phyloP scores from a whole-genome alignment of 2,797 vertebrate genomes.

The Melanotaenia trifasciata region DNA sequence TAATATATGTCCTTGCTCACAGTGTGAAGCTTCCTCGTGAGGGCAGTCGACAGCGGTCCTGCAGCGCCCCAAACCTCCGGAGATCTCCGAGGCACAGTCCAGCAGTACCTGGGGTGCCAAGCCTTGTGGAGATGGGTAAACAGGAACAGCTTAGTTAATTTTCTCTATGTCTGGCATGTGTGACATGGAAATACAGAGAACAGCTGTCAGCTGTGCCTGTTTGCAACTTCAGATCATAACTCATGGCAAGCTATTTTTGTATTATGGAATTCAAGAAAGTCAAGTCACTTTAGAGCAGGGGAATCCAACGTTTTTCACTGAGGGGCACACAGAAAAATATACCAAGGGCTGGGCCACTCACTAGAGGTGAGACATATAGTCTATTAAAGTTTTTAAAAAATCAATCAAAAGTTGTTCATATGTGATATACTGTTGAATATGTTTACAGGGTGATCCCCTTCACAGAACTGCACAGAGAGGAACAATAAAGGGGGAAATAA shows the following conservation, averaged over 20 bases:
- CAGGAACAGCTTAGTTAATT: neutral
- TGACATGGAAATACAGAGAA: neutral
- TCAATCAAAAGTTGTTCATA: too few species aligned
- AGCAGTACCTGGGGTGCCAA: conserved; percentile 91
- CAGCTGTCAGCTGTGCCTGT: conserved; percentile 41
- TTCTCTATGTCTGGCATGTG: neutral
- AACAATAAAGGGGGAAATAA: too few species aligned
- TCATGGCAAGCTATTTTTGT: conserved; percentile 15
- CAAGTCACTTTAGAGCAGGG: too few species aligned
- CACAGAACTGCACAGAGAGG: too few species aligned
- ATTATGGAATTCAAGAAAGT: neutral
- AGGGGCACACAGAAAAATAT: too few species aligned
- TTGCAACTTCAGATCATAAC: conserved; percentile 20
- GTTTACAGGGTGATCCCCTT: too few species aligned
- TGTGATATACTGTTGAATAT: too few species aligned
- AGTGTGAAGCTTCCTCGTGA: conserved; percentile 90
- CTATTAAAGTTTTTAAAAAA: too few species aligned
- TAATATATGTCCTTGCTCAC: conserved; percentile 17
- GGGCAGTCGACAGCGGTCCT: conserved; percentile 92
- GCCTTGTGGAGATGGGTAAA: conserved; percentile 94
- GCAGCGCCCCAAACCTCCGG: conserved; percentile 93
- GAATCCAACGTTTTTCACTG: too few species aligned
- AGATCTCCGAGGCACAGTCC: conserved; percentile 90
- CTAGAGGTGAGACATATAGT: too few species aligned
- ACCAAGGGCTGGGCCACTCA: too few species aligned